Evolutionary conservation across 1,140 invertebrate genomes (phyloP), one percentile per base, ranked within the genome.

Genomic region (Colletes gigas): DNA sequence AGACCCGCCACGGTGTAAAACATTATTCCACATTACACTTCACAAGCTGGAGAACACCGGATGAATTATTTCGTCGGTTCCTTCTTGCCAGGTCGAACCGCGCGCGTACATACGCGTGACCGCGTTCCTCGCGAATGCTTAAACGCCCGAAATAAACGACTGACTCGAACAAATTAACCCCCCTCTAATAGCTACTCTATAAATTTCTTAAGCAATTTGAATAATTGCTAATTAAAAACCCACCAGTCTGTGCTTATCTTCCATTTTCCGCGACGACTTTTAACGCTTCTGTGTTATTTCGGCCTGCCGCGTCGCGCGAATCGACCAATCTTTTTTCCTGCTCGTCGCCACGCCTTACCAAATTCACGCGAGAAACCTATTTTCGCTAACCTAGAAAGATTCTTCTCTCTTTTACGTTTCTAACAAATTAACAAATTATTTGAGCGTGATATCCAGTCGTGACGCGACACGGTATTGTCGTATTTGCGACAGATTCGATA

Each of bases 21-120:
- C 84, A 86, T 86, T 85, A 86, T 85, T 86, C 83, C 82, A 74
- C 83, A 77, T 86, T 86, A 86, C 76, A 65, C 80, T 85, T 83
- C 70, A 57, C 67, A 72, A 85, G 76, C 70, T 69, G 59, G 74
- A 72, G 81, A 79, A 62, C 52, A 47, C 70, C 55, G 39, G 79
- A 71, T 85, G 65, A 85, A 85, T 85, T 85, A 85, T 85, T 85
- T 55, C 55, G 17, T 47, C 50, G 47, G 60, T 47, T 81, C 81
- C 78, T 84, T 85, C 82, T 59, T 57, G 39, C 57, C 59, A 30
- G 12, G 41, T 78, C 41, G 62, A 17, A 60, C 39, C 17, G 57
- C 57, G 19, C 7, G 19, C 50, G 50, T 50, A 12, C 8, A 12
- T 50, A 50, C 44, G 3, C 30, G 30, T 12, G 60, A 19, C 41